Evolutionary conservation across 2,888 invertebrate species (phyloP).

Genomic region (Leptogaster cylindrica): DNA sequence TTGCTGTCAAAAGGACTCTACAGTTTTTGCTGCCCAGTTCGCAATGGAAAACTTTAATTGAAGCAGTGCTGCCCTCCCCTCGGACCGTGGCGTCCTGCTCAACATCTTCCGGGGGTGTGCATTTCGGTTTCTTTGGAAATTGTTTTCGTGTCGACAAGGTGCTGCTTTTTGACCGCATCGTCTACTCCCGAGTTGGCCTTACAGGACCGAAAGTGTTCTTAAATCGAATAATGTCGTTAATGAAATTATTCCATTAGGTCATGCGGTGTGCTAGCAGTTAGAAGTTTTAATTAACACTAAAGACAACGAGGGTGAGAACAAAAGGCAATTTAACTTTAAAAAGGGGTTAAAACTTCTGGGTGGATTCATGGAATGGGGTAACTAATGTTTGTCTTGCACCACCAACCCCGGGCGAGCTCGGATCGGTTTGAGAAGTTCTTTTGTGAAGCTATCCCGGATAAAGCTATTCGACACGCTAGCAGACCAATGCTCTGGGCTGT

Average conservation of each 20-base stretch:
- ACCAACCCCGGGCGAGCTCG: not conserved
- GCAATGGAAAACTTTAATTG: constrained; percentile 44
- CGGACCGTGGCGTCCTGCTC: not conserved
- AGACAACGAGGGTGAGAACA: not conserved
- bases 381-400: constrained; percentile 22
- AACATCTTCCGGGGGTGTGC: not conserved
- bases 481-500: too few relatives aligned
- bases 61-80: constrained; percentile 35
- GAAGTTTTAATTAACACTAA: constrained; percentile 37
- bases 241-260: constrained; percentile 23
- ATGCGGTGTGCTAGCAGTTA: constrained; percentile 6
- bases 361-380: not conserved
- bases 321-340: constrained; percentile 8
- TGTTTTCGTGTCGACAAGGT: constrained; percentile 38
- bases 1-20: constrained; percentile 8
- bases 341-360: not conserved
- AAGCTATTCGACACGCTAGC: too few relatives aligned
- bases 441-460: constrained; percentile 3
- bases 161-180: not conserved
- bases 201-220: constrained; percentile 9
- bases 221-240: constrained; percentile 37
- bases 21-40: constrained; percentile 12
- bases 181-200: not conserved
- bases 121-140: constrained; percentile 28
- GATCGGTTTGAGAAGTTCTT: constrained; percentile 1